Evolutionary conservation across 2,888 invertebrate genomes (phyloP), one percentile per base, ranked within the genome.

Genomic region (Cotesia congregata): DNA sequence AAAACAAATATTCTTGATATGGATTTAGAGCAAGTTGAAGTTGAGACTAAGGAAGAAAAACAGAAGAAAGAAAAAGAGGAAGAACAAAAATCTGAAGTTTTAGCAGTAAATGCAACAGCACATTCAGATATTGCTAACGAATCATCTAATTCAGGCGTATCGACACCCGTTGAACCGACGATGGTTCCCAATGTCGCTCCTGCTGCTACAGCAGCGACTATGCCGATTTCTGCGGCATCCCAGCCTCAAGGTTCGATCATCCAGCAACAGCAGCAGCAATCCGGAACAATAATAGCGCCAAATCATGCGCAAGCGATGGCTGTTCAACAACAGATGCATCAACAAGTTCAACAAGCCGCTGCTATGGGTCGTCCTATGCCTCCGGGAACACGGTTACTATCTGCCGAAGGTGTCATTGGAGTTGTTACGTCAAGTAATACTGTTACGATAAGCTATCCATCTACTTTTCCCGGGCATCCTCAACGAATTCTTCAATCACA

Each of bases 1-100:
- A 94, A 95, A 86, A 96, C 96, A 59, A 96, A 96, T 86, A 95
- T 97, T 82, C 92, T 98, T 74, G 96, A 97, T 87, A 91, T 97
- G 72, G 97, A 97, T 88, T 91, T 96, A 78, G 95, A 95, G 79
- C 95, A 95, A 82, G 93, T 94, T 71, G 93, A 93, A 80, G 92
- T 94, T 80, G 93, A 94, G 61, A 85, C 88, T 6, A 94, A 94
- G 81, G 92, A 94, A 67, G 93, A 93, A 76, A 92, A 91, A 81
- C 88, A 87, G 85, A 91, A 88, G 82, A 89, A 85, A 84, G 89
- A 87, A 77, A 89, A 88, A 77, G 86, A 86, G 17, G 86, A 87
- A 61, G 85, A 84, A 72, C 86, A 83, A 30, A 81, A 85, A 60
- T 87, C 87, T 70, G 76, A 85, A 7, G 85, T 85, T 70, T 82